phyloP scores from a whole-genome alignment of 2,113 vertebrate genomes.

The Bufo gargarizans region DNA sequence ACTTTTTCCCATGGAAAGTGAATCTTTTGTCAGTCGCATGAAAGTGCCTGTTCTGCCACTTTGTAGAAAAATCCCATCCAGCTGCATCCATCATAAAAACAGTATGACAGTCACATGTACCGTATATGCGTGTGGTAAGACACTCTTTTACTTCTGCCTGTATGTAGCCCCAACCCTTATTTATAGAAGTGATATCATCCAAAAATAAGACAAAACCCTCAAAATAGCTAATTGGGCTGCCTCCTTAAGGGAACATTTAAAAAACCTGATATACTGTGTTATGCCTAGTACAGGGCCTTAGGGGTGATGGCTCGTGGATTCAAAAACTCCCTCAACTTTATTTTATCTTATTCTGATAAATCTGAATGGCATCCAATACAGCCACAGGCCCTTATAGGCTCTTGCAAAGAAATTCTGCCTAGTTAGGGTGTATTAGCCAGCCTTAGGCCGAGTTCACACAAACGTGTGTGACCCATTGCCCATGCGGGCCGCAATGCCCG shows the following conservation, averaged over 20 bases:
- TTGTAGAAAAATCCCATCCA: background rate
- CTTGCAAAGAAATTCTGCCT: background rate
- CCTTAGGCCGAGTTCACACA: too few relatives aligned
- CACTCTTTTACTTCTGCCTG: too few relatives aligned
- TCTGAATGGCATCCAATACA: background rate
- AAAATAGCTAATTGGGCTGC: too few relatives aligned
- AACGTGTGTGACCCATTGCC: too few relatives aligned
- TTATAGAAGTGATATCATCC: too few relatives aligned
- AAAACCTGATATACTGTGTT: background rate
- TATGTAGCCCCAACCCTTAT: too few relatives aligned
- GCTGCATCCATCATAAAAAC: background rate
- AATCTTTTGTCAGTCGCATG: background rate
- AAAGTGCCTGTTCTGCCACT: background rate
- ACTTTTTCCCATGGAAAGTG: background rate
- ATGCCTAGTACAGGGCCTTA: too few relatives aligned
- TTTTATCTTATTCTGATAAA: background rate
- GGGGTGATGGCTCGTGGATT: background rate
- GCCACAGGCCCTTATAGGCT: background rate
- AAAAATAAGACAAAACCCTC: too few relatives aligned
- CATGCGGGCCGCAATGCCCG: too few relatives aligned
- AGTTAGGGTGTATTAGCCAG: background rate
- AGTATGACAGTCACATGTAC: background rate
- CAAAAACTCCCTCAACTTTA: background rate
- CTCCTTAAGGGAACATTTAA: too few relatives aligned
- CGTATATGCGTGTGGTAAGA: too few relatives aligned